Evolutionary conservation across 1,140 invertebrate species (phyloP), one percentile per base, ranked within the genome.

Genomic region (Pogonognathellus flavescens): DNA sequence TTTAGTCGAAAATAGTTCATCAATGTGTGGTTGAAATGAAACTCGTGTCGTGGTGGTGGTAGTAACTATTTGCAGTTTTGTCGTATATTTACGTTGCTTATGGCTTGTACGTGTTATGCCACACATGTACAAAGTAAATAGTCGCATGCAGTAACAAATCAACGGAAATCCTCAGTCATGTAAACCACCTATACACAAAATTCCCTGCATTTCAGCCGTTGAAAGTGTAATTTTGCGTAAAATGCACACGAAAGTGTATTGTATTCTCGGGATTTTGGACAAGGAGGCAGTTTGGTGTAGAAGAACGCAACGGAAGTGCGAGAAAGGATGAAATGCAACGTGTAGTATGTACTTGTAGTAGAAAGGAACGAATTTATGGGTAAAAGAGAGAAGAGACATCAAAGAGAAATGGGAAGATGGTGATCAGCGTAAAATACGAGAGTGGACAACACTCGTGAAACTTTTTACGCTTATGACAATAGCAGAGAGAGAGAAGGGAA

Each of bases 401-500:
- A 50, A 66, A 76, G 31, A 76, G 70, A 76, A 76, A 50, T 76
- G 70, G 31, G 70, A 76, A 49, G 70, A 76, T 76, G 70, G 70
- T 76, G 70, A 76, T 76, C 70, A 76, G 41, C 31, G 70, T 76
- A 76, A 76, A 76, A 76, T 76, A 76, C 70, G 70, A 49, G 14
- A 76, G 70, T 76, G 70, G 70, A 76, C 70, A 76, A 31, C n/a
- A 76, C 41, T 76, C 41, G 53, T 16, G 70, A 11, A 31, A n/a
- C 14, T 76, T 76, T 76, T 76, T 76, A 76, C 70, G 41, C 70
- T 76, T 76, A 76, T 76, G 70, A 76, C 70, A 72, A 9, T 31
- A 72, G 22, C n/a, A n/a, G n/a, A n/a, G n/a, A n/a, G n/a, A n/a
- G 25, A 31, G n/a, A 50, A n/a, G 31, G 70, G 62, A n/a, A 41